Conservation (phyloP, 2,797 vertebrate species). For the Carcharodon carcharias region DNA sequence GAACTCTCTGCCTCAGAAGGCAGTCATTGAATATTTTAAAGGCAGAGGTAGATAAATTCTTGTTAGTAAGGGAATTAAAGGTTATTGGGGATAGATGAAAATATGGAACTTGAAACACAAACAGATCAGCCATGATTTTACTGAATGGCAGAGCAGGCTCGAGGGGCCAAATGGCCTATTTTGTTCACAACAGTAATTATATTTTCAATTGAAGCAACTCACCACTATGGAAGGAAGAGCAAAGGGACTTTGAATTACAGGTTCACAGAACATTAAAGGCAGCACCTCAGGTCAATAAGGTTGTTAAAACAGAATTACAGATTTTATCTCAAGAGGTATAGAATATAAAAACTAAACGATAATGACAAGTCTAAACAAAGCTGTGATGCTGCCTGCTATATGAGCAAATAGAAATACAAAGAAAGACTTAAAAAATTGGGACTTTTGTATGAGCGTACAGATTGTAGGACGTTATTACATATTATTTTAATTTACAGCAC, state of each 20-base stretch:
- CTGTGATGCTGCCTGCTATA: not conserved
- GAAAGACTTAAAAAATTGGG: not conserved
- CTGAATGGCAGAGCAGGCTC: too few species aligned
- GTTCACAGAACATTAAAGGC: not conserved
- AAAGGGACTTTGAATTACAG: not conserved
- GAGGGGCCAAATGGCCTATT: too few species aligned
- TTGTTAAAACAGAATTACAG: not conserved
- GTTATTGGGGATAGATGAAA: too few species aligned
- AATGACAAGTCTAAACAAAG: not conserved
- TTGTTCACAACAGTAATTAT: not conserved
- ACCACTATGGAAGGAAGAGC: not conserved
- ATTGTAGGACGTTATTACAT: not conserved
- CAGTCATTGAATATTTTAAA: too few species aligned
- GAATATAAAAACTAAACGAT: not conserved
- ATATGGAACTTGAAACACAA: too few species aligned
- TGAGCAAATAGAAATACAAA: not conserved
- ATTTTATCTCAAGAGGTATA: not conserved
- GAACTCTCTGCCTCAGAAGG: too few species aligned
- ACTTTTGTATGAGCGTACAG: not conserved
- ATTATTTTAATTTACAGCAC: not conserved
- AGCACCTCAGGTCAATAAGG: not conserved
- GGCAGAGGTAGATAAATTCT: too few species aligned
- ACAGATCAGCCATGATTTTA: too few species aligned
- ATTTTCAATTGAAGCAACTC: not conserved
- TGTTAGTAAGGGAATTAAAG: too few species aligned